phyloP scores from a whole-genome alignment of 2,113 vertebrate genomes.

The Thunnus maccoyii region DNA sequence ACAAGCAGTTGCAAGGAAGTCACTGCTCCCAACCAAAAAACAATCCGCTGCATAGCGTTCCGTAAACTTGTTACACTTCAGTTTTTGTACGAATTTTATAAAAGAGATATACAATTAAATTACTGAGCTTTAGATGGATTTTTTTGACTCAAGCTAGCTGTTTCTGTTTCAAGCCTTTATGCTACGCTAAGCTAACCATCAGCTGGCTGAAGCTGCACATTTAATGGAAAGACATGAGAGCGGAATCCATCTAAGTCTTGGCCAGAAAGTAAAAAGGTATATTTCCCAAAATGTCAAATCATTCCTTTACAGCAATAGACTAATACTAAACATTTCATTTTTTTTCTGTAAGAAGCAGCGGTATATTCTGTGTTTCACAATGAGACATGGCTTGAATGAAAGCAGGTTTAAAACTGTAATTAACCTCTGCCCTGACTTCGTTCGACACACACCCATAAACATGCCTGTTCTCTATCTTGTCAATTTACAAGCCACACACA shows the following conservation, averaged over 20 bases:
- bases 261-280: neutral
- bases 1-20: no score
- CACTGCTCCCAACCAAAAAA: no score
- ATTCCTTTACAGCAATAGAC: neutral
- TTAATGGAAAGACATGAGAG: no score
- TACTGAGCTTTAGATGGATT: no score
- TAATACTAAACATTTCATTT: neutral
- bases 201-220: no score
- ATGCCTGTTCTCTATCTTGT: constrained; percentile 10
- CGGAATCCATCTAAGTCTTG: neutral
- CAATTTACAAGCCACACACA: constrained; percentile 27
- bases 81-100: no score
- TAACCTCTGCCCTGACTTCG: constrained; percentile 23
- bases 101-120: no score
- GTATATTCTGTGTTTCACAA: neutral
- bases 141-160: neutral
- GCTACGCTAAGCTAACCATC: neutral
- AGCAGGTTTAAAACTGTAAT: constrained; percentile 1
- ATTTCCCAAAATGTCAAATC: neutral
- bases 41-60: no score
- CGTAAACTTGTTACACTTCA: no score
- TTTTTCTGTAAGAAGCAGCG: neutral
- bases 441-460: neutral
- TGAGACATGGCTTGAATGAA: neutral
- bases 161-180: neutral